These are phyloP conservation scores for Nylanderia fulva DNA, from an alignment of 1,140 invertebrate species.

Conservation along the genomic window DNA sequence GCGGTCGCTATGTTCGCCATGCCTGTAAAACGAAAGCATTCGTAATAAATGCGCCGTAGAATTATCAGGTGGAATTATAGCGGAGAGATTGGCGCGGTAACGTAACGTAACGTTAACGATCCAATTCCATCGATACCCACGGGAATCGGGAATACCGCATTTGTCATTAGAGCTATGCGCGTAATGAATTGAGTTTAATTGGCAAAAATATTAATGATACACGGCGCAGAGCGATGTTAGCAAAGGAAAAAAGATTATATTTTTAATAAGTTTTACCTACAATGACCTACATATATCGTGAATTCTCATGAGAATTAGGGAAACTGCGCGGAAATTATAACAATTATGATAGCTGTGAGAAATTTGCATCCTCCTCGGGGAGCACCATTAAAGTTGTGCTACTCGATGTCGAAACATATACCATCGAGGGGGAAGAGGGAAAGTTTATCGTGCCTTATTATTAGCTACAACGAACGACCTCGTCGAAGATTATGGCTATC, in stretches of 20 bases:
- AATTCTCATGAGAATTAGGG: not conserved
- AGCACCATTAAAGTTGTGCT: slow-evolving; percentile 17
- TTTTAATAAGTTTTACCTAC: not conserved
- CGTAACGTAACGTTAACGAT: slow-evolving; percentile 30
- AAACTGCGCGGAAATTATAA: not conserved
- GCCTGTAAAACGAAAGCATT: slow-evolving; percentile 75
- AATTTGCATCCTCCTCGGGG: slow-evolving; percentile 17
- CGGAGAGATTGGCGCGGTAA: slow-evolving; percentile 14
- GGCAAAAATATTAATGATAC: not conserved
- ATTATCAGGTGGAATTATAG: slow-evolving; percentile 25
- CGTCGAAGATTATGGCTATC: slow-evolving; percentile 53
- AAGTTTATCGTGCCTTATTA: slow-evolving; percentile 35
- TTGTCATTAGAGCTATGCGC: not conserved
- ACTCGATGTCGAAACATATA: slow-evolving; percentile 20
- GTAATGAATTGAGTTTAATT: not conserved
- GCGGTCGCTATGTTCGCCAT: slow-evolving; percentile 79
- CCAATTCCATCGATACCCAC: slow-evolving; percentile 13
- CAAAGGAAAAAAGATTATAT: not conserved
- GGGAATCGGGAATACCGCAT: not conserved
- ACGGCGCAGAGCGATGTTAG: not conserved
- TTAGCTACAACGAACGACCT: slow-evolving; percentile 49
- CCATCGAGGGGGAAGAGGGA: slow-evolving; percentile 22
- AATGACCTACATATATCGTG: not conserved
- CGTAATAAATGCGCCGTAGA: slow-evolving; percentile 36
- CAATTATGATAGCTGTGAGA: not conserved